These are phyloP conservation scores for Trididemnum clinides DNA, from an alignment of 23 tunicate species.

Conservation along the genomic window DNA sequence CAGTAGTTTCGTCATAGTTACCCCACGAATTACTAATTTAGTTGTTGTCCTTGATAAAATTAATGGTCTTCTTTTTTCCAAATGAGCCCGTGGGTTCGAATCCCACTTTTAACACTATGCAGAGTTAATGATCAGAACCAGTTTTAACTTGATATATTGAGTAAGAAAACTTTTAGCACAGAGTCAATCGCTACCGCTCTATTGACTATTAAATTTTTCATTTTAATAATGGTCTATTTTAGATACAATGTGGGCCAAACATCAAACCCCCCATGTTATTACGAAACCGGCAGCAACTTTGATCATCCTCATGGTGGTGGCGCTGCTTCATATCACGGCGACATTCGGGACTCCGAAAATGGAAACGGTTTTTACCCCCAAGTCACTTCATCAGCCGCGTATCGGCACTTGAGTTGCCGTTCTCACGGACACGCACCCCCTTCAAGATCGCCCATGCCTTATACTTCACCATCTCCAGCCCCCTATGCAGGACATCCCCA, in stretches of 20 bases:
- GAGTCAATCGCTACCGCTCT: too few relatives aligned
- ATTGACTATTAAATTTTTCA: not conserved
- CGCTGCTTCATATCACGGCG: conserved; percentile 56
- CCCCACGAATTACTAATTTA: too few relatives aligned
- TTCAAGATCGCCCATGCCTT: conserved; percentile 6
- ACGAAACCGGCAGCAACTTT: conserved; percentile 78
- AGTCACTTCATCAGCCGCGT: conserved; percentile 27
- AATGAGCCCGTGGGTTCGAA: too few relatives aligned
- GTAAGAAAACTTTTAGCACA: not conserved
- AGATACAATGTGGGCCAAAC: conserved; percentile 12
- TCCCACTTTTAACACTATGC: too few relatives aligned
- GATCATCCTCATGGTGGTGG: conserved; percentile 17
- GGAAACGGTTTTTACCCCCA: conserved; percentile 39
- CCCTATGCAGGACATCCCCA: conserved; percentile 9
- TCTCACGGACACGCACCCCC: not conserved
- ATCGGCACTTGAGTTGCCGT: not conserved
- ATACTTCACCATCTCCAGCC: conserved; percentile 5
- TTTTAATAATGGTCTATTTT: not conserved
- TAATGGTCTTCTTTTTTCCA: too few relatives aligned
- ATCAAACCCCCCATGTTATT: conserved; percentile 61
- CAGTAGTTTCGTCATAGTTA: too few relatives aligned
- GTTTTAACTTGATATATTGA: too few relatives aligned
- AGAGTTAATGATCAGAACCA: too few relatives aligned
- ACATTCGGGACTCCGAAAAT: not conserved
- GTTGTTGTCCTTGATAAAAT: too few relatives aligned